These are phyloP conservation scores for Drosophila hydei DNA, from an alignment of 1,140 invertebrate genomes.

Conservation along the genomic window DNA sequence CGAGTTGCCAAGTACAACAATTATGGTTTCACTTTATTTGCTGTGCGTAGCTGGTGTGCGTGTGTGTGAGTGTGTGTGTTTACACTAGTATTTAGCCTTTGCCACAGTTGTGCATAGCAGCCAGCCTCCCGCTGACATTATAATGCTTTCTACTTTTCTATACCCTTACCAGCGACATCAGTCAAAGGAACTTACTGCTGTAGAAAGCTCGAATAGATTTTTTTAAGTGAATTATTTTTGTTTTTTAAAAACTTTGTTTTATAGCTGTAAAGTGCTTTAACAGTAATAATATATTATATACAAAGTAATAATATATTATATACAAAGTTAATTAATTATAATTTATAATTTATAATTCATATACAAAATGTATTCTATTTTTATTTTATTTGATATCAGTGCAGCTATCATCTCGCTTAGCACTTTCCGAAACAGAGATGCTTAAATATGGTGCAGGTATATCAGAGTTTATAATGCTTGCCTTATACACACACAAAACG, in stretches of 20 bases:
- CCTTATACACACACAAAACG: neutral
- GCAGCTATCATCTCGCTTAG: no score
- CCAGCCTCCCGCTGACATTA: slow-evolving; percentile 59
- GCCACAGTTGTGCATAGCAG: slow-evolving; percentile 56
- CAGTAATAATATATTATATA: no score
- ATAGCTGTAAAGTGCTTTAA: no score
- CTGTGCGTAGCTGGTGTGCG: slow-evolving; percentile 15
- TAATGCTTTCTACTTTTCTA: slow-evolving; percentile 65
- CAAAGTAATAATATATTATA: no score
- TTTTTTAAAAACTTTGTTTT: neutral
- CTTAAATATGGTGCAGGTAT: slow-evolving; percentile 11
- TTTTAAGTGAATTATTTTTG: neutral
- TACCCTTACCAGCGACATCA: slow-evolving; percentile 28
- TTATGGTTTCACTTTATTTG: slow-evolving; percentile 77
- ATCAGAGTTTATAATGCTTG: neutral
- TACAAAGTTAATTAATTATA: no score
- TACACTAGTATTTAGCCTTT: slow-evolving; percentile 61
- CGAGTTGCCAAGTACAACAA: slow-evolving; percentile 75
- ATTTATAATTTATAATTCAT: no score
- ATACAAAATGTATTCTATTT: no score
- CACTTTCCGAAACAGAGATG: no score
- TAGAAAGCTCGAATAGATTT: neutral
- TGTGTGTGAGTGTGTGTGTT: slow-evolving; percentile 42
- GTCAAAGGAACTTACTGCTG: slow-evolving; percentile 7
- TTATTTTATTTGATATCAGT: no score